Conservation (phyloP, 1,140 invertebrate species). For the Heterodera carotae region DNA sequence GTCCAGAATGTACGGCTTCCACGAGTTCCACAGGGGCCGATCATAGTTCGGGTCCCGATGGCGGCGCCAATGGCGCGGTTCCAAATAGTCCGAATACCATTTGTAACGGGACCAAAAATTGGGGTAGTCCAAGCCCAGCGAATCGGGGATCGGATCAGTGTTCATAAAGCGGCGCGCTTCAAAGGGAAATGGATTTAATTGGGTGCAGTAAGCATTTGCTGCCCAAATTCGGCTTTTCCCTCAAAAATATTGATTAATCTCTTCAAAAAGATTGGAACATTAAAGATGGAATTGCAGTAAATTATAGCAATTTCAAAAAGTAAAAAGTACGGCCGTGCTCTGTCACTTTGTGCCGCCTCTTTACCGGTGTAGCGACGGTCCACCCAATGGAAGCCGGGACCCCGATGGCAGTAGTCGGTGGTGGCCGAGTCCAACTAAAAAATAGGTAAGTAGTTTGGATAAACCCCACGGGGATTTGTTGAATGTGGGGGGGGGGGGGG, state of each 20-base stretch:
- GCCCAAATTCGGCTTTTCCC: too few species aligned
- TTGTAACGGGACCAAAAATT: constrained; percentile 58
- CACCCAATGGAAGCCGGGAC: constrained; percentile 56
- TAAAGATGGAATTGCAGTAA: too few species aligned
- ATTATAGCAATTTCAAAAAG: too few species aligned
- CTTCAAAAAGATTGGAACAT: too few species aligned
- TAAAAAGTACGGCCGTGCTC: too few species aligned
- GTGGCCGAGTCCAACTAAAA: constrained; percentile 53
- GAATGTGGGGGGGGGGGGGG: too few species aligned
- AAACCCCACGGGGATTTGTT: background rate
- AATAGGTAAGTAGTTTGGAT: constrained; percentile 1
- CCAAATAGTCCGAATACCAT: constrained; percentile 61
- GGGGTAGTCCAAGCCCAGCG: constrained; percentile 52
- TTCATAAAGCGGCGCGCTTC: constrained; percentile 51
- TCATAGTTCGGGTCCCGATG: constrained; percentile 65
- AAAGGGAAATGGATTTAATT: background rate
- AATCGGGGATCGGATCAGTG: constrained; percentile 62
- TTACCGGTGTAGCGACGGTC: too few species aligned
- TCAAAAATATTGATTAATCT: background rate
- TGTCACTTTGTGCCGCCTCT: too few species aligned
- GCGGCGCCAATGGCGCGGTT: constrained; percentile 59
- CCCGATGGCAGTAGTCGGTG: constrained; percentile 50
- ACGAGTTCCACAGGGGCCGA: constrained; percentile 61
- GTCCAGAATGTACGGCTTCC: constrained; percentile 59
- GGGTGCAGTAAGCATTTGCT: too few species aligned